Conservation (phyloP, 2,113 vertebrate species). For the Probosciger aterrimus region DNA sequence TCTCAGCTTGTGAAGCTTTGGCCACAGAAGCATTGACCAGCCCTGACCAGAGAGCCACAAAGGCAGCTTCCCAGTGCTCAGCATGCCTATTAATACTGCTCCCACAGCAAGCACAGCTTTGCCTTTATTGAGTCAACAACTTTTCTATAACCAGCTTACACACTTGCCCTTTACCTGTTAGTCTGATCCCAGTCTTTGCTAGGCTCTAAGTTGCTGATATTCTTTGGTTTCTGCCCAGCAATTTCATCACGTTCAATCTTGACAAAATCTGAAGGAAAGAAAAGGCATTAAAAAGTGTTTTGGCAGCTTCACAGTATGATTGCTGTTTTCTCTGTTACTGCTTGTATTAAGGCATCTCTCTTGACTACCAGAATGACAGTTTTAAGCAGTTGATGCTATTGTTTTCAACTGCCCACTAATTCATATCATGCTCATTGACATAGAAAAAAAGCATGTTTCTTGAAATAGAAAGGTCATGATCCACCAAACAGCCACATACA, state of each 20-base stretch:
- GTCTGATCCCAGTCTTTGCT: conserved; percentile 73
- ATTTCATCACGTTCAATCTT: conserved; percentile 90
- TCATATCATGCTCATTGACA: neutral
- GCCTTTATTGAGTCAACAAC: neutral
- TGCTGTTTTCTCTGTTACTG: neutral
- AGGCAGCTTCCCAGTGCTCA: neutral
- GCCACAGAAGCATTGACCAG: neutral
- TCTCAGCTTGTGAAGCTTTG: neutral
- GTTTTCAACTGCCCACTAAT: neutral
- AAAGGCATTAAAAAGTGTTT: neutral
- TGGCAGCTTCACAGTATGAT: neutral
- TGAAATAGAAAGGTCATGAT: neutral
- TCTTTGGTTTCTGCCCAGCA: conserved; percentile 76
- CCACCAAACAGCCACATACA: neutral
- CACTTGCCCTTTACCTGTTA: conserved; percentile 63
- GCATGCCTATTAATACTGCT: neutral
- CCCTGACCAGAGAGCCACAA: neutral
- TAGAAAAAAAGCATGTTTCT: neutral
- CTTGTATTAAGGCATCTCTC: neutral
- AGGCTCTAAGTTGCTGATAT: conserved; percentile 55
- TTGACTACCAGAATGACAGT: neutral
- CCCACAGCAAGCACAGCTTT: neutral
- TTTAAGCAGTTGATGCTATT: neutral
- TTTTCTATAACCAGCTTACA: neutral
- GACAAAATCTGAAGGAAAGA: conserved; percentile 86